phyloP scores from a whole-genome alignment of 2,113 vertebrate genomes.

The Catharus minimus region DNA sequence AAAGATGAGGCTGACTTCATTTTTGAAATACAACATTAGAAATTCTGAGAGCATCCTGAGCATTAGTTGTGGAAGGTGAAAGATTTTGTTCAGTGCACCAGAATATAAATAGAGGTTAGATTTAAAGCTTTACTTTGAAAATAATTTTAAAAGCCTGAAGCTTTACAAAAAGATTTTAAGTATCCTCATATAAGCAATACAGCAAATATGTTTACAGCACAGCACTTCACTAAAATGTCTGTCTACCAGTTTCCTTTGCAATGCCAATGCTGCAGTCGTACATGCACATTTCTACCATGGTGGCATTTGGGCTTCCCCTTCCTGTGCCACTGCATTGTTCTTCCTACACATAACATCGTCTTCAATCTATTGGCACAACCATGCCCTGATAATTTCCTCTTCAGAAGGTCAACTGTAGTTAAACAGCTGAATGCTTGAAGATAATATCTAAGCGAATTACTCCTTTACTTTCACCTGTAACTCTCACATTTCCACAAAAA shows the following conservation, averaged over 20 bases:
- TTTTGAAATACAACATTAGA: constrained; percentile 48
- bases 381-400: neutral
- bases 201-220: neutral
- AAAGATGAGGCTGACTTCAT: constrained; percentile 18
- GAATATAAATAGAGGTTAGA: neutral
- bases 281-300: neutral
- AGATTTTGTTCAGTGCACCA: constrained; percentile 1
- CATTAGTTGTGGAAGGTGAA: constrained; percentile 38
- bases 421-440: neutral
- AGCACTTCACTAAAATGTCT: neutral
- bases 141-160: neutral
- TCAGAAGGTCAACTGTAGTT: neutral
- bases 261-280: neutral
- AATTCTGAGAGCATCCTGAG: constrained; percentile 33
- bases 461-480: neutral
- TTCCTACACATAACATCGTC: neutral
- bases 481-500: neutral
- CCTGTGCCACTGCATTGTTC: neutral
- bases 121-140: neutral
- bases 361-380: neutral
- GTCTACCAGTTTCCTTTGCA: neutral
- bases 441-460: neutral
- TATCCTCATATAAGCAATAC: neutral
- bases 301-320: neutral
- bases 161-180: neutral